Conservation (phyloP, 2,113 vertebrate species). For the Nesospiza acunhae region DNA sequence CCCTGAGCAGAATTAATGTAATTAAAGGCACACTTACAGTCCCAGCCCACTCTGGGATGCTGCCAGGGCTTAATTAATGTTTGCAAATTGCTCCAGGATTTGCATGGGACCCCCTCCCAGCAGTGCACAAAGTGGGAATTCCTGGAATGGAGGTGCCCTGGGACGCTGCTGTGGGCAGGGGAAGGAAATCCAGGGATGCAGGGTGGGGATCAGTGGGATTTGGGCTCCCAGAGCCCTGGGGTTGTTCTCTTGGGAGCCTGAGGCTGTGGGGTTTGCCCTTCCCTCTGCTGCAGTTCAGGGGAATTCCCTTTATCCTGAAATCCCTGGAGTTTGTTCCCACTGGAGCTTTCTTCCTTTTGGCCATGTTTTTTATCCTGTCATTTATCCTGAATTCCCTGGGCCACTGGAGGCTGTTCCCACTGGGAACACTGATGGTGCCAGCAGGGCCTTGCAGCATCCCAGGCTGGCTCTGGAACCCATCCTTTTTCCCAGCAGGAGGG, state of each 20-base stretch:
- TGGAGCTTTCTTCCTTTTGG: neutral
- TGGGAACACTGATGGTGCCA: accelerated
- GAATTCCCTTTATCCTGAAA: neutral
- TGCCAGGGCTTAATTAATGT: conserved; percentile 40
- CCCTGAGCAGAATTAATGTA: conserved; percentile 31
- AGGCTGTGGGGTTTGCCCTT: neutral
- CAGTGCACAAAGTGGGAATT: neutral
- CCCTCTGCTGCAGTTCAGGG: no score
- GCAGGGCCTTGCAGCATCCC: neutral
- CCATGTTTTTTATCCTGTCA: neutral
- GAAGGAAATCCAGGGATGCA: neutral
- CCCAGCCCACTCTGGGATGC: neutral
- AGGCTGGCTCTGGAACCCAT: neutral
- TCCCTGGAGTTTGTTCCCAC: neutral
- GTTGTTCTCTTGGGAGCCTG: neutral
- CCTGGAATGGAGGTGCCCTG: accelerated
- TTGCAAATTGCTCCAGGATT: conserved; percentile 15
- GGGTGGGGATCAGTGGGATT: neutral
- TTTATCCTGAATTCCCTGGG: neutral
- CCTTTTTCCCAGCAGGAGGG: neutral
- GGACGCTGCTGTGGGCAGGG: neutral
- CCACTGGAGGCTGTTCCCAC: neutral
- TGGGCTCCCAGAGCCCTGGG: neutral
- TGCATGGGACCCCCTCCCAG: neutral
- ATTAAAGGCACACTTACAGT: conserved; percentile 28